Evolutionary conservation across 53 echinoderm and acorn worm genomes (phyloP), one percentile per base, ranked within the genome.

Genomic region (Paracentrotus lividus): DNA sequence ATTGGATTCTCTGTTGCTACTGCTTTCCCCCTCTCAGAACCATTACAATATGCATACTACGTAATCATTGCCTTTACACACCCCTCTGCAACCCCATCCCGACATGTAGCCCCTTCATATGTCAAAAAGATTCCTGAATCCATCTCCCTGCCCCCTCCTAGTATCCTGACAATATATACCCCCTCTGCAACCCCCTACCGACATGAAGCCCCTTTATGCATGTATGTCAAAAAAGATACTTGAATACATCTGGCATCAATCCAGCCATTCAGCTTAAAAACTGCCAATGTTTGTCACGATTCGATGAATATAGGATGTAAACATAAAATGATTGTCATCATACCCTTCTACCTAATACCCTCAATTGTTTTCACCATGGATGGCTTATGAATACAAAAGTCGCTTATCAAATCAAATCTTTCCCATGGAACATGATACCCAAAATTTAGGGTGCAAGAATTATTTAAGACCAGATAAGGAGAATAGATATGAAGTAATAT

Each of bases 201-300:
- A 44, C 47, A 3, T 21, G 3, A 5, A 36, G 2, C 69, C 38
- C 38, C 72, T 21, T 18, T n/a, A n/a, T 61, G 3, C 18, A 13
- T 76, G 26, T n/a, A 2, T 26, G 45, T 26, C 8, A 24, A 2
- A 27, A 12, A 27, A 7, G 15, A 47, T n/a, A 2, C 47, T 47
- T 26, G 9, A 24, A 44, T 54, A 52, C 2, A 13, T 47, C 55
- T 86, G 86, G 86, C 86, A 86, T 12, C 2, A 26, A 6, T 52
- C 86, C 86, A 86, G 86, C 34, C 56, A 86, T 86, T 86, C 86
- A 86, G 54, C 54, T 45, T 12, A 36, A 55, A 86, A 86, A 26
- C 86, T 86, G 86, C 56, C 86, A 53, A 86, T 53, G 56, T 81
- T 86, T 86, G 86, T 56, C 34, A 21, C 18, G 31, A 54, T 86